Base-by-base conservation (phyloP, 2,113 vertebrate genomes). In the Picathartes gymnocephalus region DNA sequence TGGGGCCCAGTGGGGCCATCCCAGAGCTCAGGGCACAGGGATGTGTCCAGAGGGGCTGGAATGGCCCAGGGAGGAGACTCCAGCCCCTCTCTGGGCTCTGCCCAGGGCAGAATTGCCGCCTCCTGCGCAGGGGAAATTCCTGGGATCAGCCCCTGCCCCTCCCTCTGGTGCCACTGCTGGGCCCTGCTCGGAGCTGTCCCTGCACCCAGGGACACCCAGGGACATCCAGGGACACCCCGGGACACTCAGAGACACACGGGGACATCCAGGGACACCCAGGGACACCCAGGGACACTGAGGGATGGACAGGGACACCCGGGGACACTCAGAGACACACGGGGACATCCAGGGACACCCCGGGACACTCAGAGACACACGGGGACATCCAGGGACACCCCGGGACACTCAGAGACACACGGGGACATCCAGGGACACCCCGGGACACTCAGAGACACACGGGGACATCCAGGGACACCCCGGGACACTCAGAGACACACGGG, bases 11-110 rank as follows among this genome's bases (percentile, higher is more conserved):
- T n/a, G n/a, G n/a, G n/a, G n/a, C n/a, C n/a, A n/a, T n/a, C n/a
- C n/a, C n/a, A n/a, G n/a, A n/a, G 64, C 42, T 3, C 62, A 22
- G 13, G 35, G 42, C 37, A 69, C 53, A 19, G 64, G 3, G 13
- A 0, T 2, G 44, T 23, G 44, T 28, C 6, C 44, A 11, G 1
- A 2, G 0, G 9, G 19, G 3, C 54, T 35, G 65, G 12, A 13
- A 42, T 2, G 7, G 2, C 53, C 53, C 44, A 6, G 4, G 22
- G 18, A 54, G 28, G 51, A 81, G 13, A 24, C 4, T 8, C 21
- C 76, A 65, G 21, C 22, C 42, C 42, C 28, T 22, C 9, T 5
- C 58, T 39, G 31, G 39, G 33, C 61, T 23, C 48, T 54, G 60
- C 48, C 5, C 76, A 18, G 50, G 39, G 50, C 50, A 53, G 44